A percentile compares a stretch with the other conserved stretches of the same genome.
phyloP scores from a whole-genome alignment of 2,888 invertebrate species.

The Drosophila barbarae region DNA sequence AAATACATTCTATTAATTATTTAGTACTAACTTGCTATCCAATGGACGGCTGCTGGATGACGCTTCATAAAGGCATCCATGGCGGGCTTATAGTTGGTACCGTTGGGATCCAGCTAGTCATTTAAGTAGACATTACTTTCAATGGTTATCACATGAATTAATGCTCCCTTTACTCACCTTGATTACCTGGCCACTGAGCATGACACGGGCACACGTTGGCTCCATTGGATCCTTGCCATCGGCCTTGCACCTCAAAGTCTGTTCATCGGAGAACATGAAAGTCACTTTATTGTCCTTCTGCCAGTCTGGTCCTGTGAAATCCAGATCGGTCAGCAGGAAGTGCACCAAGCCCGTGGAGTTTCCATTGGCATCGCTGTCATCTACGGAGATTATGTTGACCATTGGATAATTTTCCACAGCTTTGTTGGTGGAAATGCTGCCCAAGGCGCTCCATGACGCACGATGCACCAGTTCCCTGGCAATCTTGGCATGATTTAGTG shows the following conservation, averaged over 20 bases:
- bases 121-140: neutral
- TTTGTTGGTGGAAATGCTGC: slow-evolving; percentile 76
- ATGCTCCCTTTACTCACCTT: slow-evolving; percentile 49
- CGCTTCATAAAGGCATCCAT: slow-evolving; percentile 68
- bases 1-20: neutral
- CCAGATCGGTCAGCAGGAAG: slow-evolving; percentile 78
- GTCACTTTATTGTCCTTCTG: slow-evolving; percentile 75
- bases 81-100: slow-evolving; percentile 59
- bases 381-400: slow-evolving; percentile 79
- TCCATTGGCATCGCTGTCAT: slow-evolving; percentile 68
- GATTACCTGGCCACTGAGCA: slow-evolving; percentile 76
- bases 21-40: slow-evolving; percentile 65
- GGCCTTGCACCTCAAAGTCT: slow-evolving; percentile 73
- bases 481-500: slow-evolving; percentile 76
- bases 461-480: slow-evolving; percentile 77
- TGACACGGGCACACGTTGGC: slow-evolving; percentile 77
- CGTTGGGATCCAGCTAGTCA: slow-evolving; percentile 54
- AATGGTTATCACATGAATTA: too few relatives aligned
- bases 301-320: slow-evolving; percentile 79
- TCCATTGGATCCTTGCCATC: slow-evolving; percentile 78
- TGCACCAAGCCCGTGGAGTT: slow-evolving; percentile 77
- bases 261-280: slow-evolving; percentile 76
- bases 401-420: slow-evolving; percentile 76
- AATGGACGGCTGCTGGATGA: slow-evolving; percentile 77
- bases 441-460: slow-evolving; percentile 77